Base-by-base conservation (phyloP, 2,888 invertebrate species). In the Pardosa pseudoannulata region DNA sequence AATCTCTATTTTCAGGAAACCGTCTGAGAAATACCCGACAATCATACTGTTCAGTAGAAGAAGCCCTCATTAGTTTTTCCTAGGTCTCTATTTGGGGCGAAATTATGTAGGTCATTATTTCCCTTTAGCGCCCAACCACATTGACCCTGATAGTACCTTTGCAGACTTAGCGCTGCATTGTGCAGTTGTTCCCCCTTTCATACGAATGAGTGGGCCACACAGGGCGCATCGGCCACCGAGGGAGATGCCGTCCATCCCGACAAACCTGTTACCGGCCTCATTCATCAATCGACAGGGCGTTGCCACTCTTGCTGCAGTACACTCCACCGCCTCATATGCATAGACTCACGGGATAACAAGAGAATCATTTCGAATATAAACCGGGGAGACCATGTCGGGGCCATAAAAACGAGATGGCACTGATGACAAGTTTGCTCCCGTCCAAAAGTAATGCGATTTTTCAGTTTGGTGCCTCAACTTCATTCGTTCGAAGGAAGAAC, bases 211-310 rank as follows among this genome's bases (percentile, higher is more conserved):
- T 56, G 76, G 78, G 83, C 78, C 83, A 83, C 83, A 83, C 78
- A 78, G 73, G 67, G 78, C 83, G 76, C 76, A 16, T n/a, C 31
- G 68, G 78, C 76, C 78, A 71, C 76, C 78, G 72, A 19, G 68
- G 67, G 36, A 65, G 46, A 62, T 11, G 56, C 67, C 65, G 29
- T 41, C 71, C n/a, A 62, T 70, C 78, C 50, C 83, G 83, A 83
- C 83, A 83, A 83, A 83, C 83, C 83, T 83, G 83, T 83, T 83
- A 39, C 78, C 83, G 72, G 73, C 78, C 78, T 50, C 75, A 83
- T 83, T 83, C 83, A 83, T 83, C 83, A 83, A 78, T 83, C 78
- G 83, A 65, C 75, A 72, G 76, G 83, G 76, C 82, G 82, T 82
- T 82, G 82, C 75, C 81, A 56, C 23, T 56, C 19, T 56, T 23